These are phyloP conservation scores for Ornithoptera priamus DNA, from an alignment of 2,888 invertebrate genomes.

Conservation along the genomic window DNA sequence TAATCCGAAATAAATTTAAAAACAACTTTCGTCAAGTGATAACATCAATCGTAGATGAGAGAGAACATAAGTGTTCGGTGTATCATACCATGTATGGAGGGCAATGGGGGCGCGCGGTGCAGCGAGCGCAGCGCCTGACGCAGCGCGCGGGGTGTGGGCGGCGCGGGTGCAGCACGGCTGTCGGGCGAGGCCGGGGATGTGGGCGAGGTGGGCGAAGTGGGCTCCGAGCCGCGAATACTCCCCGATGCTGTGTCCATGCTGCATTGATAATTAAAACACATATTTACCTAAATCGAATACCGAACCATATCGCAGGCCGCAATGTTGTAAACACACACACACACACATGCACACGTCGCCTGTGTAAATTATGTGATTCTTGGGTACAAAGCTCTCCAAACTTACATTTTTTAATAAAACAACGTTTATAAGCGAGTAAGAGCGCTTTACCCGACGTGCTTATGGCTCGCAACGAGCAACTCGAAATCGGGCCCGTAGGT, in stretches of 20 bases:
- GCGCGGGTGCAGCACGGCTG: constrained; percentile 83
- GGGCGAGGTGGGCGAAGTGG: constrained; percentile 92
- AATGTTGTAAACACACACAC: too few species aligned
- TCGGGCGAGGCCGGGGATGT: constrained; percentile 47
- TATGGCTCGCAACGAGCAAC: constrained; percentile 95
- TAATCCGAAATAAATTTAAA: too few species aligned
- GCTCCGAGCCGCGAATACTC: constrained; percentile 94
- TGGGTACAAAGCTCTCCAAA: too few species aligned
- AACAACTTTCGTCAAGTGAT: too few species aligned
- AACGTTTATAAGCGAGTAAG: too few species aligned
- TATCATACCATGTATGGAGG: neutral
- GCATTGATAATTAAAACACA: constrained; percentile 21
- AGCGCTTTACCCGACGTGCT: constrained; percentile 88
- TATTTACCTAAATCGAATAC: too few species aligned
- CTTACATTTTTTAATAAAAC: too few species aligned
- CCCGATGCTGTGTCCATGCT: constrained; percentile 97
- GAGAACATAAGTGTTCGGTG: neutral
- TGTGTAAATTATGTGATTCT: too few species aligned
- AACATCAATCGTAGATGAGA: neutral
- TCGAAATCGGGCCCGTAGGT: constrained; percentile 98
- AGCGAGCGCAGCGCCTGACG: constrained; percentile 81
- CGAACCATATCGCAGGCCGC: too few species aligned
- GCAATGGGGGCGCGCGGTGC: constrained; percentile 39
- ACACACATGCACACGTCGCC: too few species aligned
- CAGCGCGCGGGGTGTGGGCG: constrained; percentile 85